Percentiles rank a stretch among this genome's conserved stretches.
Evolutionary conservation across 2,797 vertebrate genomes (phyloP).

Genomic region (Orientallactaga sibirica): DNA sequence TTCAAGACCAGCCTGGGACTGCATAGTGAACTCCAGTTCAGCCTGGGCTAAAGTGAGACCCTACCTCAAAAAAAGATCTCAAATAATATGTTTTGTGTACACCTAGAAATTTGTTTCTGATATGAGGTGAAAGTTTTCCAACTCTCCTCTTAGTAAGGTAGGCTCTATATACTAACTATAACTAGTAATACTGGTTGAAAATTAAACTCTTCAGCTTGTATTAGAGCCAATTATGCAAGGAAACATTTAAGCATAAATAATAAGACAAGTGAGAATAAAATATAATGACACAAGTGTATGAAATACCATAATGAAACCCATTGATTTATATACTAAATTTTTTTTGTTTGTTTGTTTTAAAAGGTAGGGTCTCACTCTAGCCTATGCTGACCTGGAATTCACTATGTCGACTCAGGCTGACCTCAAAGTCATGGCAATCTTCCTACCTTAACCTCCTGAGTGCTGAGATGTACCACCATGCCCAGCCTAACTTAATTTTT

Average conservation of each 20-base stretch:
- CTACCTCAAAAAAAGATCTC: too few relatives aligned
- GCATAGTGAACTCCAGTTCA: too few relatives aligned
- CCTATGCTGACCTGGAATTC: too few relatives aligned
- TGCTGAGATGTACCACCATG: too few relatives aligned
- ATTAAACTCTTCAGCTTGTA: conserved; percentile 4
- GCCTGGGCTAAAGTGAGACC: too few relatives aligned
- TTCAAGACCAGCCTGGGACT: too few relatives aligned
- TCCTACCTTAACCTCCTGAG: too few relatives aligned
- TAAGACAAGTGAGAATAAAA: not conserved
- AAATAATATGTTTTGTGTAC: too few relatives aligned
- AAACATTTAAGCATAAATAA: not conserved
- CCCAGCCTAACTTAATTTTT: not conserved
- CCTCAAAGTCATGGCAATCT: too few relatives aligned
- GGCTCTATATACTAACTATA: conserved; percentile 33
- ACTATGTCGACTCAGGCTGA: too few relatives aligned
- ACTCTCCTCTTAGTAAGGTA: conserved; percentile 5
- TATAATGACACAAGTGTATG: not conserved
- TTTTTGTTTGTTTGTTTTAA: too few relatives aligned
- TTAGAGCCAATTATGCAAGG: not conserved
- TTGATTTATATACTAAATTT: not conserved
- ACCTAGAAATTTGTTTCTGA: conserved; percentile 56
- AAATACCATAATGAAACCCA: not conserved
- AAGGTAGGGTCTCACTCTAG: too few relatives aligned
- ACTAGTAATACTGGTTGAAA: not conserved
- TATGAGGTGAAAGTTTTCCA: conserved; percentile 6